Evolutionary conservation across 2,888 invertebrate genomes (phyloP), one percentile per base, ranked within the genome.

Genomic region (Eugnorisma glareosa): DNA sequence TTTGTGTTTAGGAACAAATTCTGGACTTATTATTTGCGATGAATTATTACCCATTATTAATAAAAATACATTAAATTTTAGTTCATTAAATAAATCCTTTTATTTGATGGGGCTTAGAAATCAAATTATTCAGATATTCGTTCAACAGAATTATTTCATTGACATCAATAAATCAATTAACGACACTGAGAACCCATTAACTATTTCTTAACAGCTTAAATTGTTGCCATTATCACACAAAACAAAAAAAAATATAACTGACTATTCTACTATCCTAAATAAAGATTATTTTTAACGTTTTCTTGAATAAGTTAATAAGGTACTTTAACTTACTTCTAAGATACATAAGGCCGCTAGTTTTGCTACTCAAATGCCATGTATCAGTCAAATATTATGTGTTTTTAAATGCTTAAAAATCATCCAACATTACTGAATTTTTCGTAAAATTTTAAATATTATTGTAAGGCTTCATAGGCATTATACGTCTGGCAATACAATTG

Each of bases 261-360:
- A 67, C 79, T 81, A 83, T 70, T 70, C 51, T 63, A 76, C 18
- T 37, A 76, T 40, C 8, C 64, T 84, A 81, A 69, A 75, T 77
- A 79, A 79, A 64, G 74, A 68, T 51, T 75, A 81, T 37, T n/a
- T 69, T 79, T 76, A 83, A 79, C 28, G 63, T 75, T 61, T 57
- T 80, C 35, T 81, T 64, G 28, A 88, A 88, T 88, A 88, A 88
- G 82, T 88, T 87, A 88, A 81, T 87, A 84, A 82, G 81, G 81
- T 87, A 88, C 84, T 81, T 84, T 83, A 75, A 61, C 84, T 86
- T 83, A 83, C 11, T 77, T 68, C 75, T 86, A 81, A 21, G 77
- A 81, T 83, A 84, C 57, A 77, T 71, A 84, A 86, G 85, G 83
- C 85, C 81, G 71, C 79, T 81, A 81, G 66, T 81, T 76, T 71